Percentiles rank a stretch among this genome's conserved stretches.
Evolutionary conservation across 2,888 invertebrate genomes (phyloP).

Genomic region (Liposcelis brunnea): DNA sequence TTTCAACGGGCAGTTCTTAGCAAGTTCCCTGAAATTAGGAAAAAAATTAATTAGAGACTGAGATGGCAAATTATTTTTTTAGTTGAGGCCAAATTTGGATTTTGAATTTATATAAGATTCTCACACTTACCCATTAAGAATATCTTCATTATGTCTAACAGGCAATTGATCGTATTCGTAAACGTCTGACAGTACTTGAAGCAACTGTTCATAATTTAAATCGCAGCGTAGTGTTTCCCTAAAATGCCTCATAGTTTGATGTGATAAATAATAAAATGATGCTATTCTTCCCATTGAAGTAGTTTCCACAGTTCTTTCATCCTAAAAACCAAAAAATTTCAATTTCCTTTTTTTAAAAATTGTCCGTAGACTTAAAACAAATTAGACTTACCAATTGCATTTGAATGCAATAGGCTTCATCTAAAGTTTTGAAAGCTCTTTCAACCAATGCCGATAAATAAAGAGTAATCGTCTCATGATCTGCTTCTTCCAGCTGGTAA

Average conservation of each 20-base stretch:
- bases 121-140: conserved; percentile 67
- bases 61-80: conserved; percentile 3
- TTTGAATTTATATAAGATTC: no score
- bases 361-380: no score
- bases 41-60: conserved; percentile 10
- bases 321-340: conserved; percentile 26
- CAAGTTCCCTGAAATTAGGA: conserved; percentile 48
- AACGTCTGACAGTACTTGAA: conserved; percentile 64
- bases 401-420: conserved; percentile 59
- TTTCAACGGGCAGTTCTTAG: conserved; percentile 52
- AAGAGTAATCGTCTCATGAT: conserved; percentile 46
- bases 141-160: conserved; percentile 94
- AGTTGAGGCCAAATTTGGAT: conserved; percentile 7
- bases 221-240: conserved; percentile 44
- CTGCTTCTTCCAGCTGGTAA: conserved; percentile 60
- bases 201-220: conserved; percentile 48
- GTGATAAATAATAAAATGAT: conserved; percentile 91
- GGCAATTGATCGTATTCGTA: conserved; percentile 88
- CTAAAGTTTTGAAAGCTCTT: conserved; percentile 51
- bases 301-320: conserved; percentile 35
- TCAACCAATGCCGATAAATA: conserved; percentile 74
- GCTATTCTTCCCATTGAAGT: conserved; percentile 85
- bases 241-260: conserved; percentile 80
- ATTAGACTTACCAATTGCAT: conserved; percentile 46
- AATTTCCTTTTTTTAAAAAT: no score